Base-by-base conservation (phyloP, 2,113 vertebrate genomes). In the Cyanoderma ruficeps region DNA sequence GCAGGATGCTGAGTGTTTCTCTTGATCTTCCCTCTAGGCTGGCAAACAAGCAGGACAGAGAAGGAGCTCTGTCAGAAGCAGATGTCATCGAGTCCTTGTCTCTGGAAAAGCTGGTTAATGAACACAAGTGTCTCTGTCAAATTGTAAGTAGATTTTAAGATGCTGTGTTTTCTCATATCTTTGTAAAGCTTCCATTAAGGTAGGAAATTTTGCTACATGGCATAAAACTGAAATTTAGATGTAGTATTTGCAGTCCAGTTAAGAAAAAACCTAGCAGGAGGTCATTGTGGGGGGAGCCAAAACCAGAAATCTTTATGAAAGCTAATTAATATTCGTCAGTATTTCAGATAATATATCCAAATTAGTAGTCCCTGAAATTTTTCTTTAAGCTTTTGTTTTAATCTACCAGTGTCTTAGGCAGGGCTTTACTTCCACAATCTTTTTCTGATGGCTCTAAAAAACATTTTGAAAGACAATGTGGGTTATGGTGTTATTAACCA, bases 41-140 rank as follows among this genome's bases (percentile, higher is more conserved):
- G 86, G 99, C 99, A 90, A 99, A 99, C 97, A 99, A 99, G 94
- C 99, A 99, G 89, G 99, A 99, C 96, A 98, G 97, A 96, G 99
- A 99, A 94, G 99, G 99, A 55, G 99, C 99, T 28, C 97, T 99
- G 95, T 98, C 98, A 55, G 99, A 99, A 97, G 99, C 98, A 9
- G 99, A 99, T 97, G 98, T 99, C 76, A 98, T 99, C 1, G 99
- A 99, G 93, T 98, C 96, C 95, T 98, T 99, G 25, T 99, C 99
- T n/a, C 94, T 99, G 70, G 99, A 99, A 96, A 99, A 98, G 94
- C 97, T 99, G 64, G 99, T 99, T 79, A 99, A 99, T 68, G 98
- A 99, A 84, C 98, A 99, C 97, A 99, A 99, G 97, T 99, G 99
- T 97, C 98, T 98, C 4, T 99, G 99, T 98, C 98, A 99, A 92